Evolutionary conservation across 2,113 vertebrate genomes (phyloP).

Genomic region (Etia nguti): DNA sequence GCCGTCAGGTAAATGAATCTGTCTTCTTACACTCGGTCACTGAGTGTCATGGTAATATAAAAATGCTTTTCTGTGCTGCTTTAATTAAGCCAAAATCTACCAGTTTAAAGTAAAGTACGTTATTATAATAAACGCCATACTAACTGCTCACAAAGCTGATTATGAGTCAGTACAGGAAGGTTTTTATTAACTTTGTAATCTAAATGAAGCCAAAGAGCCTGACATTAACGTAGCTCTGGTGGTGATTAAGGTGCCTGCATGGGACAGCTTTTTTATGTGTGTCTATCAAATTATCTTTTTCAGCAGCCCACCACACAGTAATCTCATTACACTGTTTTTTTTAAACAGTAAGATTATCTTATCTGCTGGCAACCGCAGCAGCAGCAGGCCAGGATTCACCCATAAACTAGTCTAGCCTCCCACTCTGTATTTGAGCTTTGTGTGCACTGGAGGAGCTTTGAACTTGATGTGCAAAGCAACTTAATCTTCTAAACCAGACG

Average conservation of each 20-base stretch:
- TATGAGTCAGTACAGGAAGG: background rate
- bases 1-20: background rate
- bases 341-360: slow-evolving; percentile 15
- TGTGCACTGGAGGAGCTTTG: background rate
- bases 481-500: background rate
- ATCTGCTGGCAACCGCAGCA: background rate
- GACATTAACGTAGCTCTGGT: background rate
- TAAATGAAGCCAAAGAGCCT: background rate
- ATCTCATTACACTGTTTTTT: slow-evolving; percentile 27
- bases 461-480: background rate
- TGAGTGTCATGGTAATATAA: background rate
- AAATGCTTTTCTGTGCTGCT: background rate
- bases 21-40: too few relatives aligned
- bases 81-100: background rate
- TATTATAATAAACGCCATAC: background rate
- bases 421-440: background rate
- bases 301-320: background rate
- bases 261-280: background rate
- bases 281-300: background rate
- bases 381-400: background rate
- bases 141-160: background rate
- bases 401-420: background rate
- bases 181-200: background rate
- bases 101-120: background rate
- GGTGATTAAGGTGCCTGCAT: fast-evolving